Evolutionary conservation across 2,888 invertebrate genomes (phyloP).

Genomic region (Bombylius discolor): DNA sequence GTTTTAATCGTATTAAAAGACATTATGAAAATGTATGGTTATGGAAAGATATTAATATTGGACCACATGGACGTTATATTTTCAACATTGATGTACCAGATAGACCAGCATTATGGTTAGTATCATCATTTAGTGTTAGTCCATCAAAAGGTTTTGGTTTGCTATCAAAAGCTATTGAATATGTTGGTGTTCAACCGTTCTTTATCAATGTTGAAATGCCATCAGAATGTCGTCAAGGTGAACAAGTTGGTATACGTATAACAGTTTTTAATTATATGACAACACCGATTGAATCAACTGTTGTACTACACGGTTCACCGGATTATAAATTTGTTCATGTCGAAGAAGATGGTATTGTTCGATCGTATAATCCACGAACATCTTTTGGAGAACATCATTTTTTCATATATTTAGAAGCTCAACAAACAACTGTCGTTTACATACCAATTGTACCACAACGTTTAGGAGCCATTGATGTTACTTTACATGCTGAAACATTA

Average conservation of each 20-base stretch:
- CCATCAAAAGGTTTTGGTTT: slow-evolving; percentile 78
- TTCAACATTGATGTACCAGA: slow-evolving; percentile 77
- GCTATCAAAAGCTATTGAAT: slow-evolving; percentile 66
- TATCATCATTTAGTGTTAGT: slow-evolving; percentile 85
- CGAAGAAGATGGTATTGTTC: slow-evolving; percentile 72
- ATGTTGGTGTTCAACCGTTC: slow-evolving; percentile 82
- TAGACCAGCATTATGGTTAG: slow-evolving; percentile 81
- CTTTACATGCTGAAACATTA: slow-evolving; percentile 61
- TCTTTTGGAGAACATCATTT: slow-evolving; percentile 91
- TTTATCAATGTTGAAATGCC: slow-evolving; percentile 93
- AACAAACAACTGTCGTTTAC: slow-evolving; percentile 71
- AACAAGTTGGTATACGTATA: slow-evolving; percentile 85
- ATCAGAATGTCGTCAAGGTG: slow-evolving; percentile 67
- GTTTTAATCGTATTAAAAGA: slow-evolving; percentile 77
- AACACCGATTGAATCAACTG: slow-evolving; percentile 68
- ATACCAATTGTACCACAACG: slow-evolving; percentile 78
- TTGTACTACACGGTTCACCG: slow-evolving; percentile 70
- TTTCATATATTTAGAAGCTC: slow-evolving; percentile 70
- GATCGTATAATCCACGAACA: slow-evolving; percentile 80
- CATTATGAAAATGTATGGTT: slow-evolving; percentile 93
- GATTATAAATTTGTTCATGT: slow-evolving; percentile 89
- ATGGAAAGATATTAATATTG: slow-evolving; percentile 89
- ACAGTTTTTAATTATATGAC: slow-evolving; percentile 91
- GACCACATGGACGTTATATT: slow-evolving; percentile 77
- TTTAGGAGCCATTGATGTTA: slow-evolving; percentile 60